phyloP scores from a whole-genome alignment of 2,797 vertebrate species.

The Nyctalus aviator region DNA sequence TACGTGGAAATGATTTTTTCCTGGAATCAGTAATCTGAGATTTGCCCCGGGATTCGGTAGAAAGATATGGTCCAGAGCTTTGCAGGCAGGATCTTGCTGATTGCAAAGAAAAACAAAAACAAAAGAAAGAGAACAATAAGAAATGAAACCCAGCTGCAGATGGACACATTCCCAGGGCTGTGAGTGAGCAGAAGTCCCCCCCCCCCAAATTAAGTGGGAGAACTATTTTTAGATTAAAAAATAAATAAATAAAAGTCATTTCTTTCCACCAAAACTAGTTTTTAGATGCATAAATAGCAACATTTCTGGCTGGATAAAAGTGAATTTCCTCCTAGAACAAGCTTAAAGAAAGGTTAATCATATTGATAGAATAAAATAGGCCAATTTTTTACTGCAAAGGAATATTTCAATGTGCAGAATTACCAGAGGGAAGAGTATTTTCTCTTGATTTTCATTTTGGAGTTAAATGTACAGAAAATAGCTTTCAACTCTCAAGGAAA shows the following conservation, averaged over 20 bases:
- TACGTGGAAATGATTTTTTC: neutral
- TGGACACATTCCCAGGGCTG: neutral
- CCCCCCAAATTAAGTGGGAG: slow-evolving; percentile 54
- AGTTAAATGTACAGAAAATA: slow-evolving; percentile 46
- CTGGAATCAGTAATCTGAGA: neutral
- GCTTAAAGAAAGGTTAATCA: slow-evolving; percentile 72
- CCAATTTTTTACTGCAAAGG: slow-evolving; percentile 54
- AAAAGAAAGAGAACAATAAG: neutral
- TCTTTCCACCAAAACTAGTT: slow-evolving; percentile 60
- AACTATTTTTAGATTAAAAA: slow-evolving; percentile 70
- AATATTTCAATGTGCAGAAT: slow-evolving; percentile 49
- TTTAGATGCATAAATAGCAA: slow-evolving; percentile 65
- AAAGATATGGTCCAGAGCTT: neutral
- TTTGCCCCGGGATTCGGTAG: neutral
- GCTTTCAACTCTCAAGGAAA: slow-evolving; percentile 36
- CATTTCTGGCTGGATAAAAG: slow-evolving; percentile 57
- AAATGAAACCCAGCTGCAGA: neutral
- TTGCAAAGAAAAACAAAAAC: neutral
- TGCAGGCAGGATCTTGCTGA: neutral
- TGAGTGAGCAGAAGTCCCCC: neutral
- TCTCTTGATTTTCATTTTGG: slow-evolving; percentile 61
- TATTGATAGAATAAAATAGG: slow-evolving; percentile 66
- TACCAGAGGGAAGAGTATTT: slow-evolving; percentile 43
- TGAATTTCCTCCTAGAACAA: slow-evolving; percentile 61
- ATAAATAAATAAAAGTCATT: neutral